Evolutionary conservation across 2,113 vertebrate genomes (phyloP), one percentile per base, ranked within the genome.

Genomic region (Anser brachyrhynchus): DNA sequence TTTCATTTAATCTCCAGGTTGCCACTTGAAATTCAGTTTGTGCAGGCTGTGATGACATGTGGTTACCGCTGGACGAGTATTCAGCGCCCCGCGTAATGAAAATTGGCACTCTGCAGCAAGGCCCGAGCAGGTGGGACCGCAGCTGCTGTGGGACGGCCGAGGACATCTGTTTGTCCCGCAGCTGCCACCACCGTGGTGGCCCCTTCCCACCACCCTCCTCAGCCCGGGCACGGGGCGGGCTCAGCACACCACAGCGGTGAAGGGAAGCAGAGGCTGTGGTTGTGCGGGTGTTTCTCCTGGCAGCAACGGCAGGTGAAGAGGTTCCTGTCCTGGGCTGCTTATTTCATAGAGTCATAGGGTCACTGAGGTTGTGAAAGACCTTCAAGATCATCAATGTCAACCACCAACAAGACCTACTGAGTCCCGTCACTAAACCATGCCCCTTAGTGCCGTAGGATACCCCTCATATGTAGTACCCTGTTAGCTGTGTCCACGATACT

Each of bases 41-140:
- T 69, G 70, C 61, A 41, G 73, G 43, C 18, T 90, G 41, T 57
- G 73, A 75, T 86, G 82, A 89, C 92, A 95, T 61, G 83, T 78
- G 65, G 21, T 96, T 96, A 77, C 79, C 65, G 78, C 78, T 35
- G 71, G 79, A 72, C 57, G 58, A 86, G 73, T 44, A 49, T 74
- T 75, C 85, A 57, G 79, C 9, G 52, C 82, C 86, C 88, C 1
- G 0, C 10, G 1, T 96, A 75, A 92, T 77, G 83, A 93, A 93
- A 95, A 88, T 67, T 81, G 88, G 79, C 92, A 90, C 69, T 94
- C 84, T 51, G 69, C 83, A 84, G 73, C 61, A 64, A 88, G 88
- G 92, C 92, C 72, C 77, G 52, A 90, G n/a, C 83, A 93, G 88
- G 65, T 6, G 1, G 23, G 52, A 39, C 65, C 18, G 57, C 93